Base-by-base conservation (phyloP, 2,113 vertebrate genomes). In the Entomyzon cyanotis region DNA sequence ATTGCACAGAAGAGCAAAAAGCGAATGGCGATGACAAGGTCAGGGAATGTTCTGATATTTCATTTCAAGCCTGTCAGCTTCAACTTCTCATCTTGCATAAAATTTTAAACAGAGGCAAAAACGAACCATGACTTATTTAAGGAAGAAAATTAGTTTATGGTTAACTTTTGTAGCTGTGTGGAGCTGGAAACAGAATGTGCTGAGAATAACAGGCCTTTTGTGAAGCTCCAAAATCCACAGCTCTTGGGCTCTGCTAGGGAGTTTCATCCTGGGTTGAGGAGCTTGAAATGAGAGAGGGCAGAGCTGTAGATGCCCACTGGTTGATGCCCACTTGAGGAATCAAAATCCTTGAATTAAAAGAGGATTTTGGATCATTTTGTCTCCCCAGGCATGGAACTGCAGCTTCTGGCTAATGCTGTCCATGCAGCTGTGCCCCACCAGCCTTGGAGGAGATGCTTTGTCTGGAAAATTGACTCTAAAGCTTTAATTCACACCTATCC, bases 21-120 rank as follows among this genome's bases (percentile, higher is more conserved):
- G 42, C 0, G 0, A 83, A 63, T 33, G 27, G 63, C 23, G 47
- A 89, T 93, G 89, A 91, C 81, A 94, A 85, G 84, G 87, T 94
- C 62, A 93, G 76, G 69, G 73, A 89, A 82, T 24, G 41, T 79
- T 87, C 91, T 84, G 67, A 62, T 91, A 77, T 33, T 90, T 92
- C 42, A 86, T 63, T 90, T 92, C 76, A 85, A 70, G 65, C 64
- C 62, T 92, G 64, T 73, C 81, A 92, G 55, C 70, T 93, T 90
- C 52, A 93, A 89, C 60, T 52, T 70, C 89, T 93, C 56, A 89
- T 75, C 69, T 33, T 81, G 63, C 55, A n/a, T 46, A 50, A 77
- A 31, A 65, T 10, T 74, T 86, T 83, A 92, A 91, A 89, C 33
- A 87, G 79, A 83, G 62, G 39, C 44, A 87, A 84, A 94, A 93